Base-by-base conservation (phyloP, 1,140 invertebrate genomes). In the Leptopilina clavipes region DNA sequence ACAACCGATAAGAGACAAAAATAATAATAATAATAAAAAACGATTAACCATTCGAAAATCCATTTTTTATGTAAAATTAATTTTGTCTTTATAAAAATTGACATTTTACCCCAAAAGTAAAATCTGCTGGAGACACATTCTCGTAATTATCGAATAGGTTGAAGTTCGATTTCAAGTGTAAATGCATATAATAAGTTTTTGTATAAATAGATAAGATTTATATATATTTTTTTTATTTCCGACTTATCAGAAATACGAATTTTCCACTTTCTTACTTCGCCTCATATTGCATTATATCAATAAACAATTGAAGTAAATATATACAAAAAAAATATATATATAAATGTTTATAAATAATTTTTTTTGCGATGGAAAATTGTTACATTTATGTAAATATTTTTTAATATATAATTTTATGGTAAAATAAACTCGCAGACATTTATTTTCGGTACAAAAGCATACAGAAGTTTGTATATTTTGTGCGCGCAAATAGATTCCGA, bases 401-500 rank as follows among this genome's bases (percentile, higher is more conserved):
- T 52, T n/a, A 52, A 31, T 31, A 31, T 31, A 31, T 5, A 31
- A 31, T 31, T 2, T 5, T 31, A 17, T 17, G 8, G 48, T 52
- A 52, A 17, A 48, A 52, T 52, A 52, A 52, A 52, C 48, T 52
- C 6, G 14, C n/a, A n/a, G n/a, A n/a, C n/a, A 17, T 52, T 52
- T 52, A 52, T 52, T 52, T 52, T 52, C 5, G 5, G 25, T 5
- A 52, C 48, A 52, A 52, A 52, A 17, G 48, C 19, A 59, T 59
- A 56, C 0, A 22, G 18, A 17, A 19, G 25, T n/a, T 52, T 52
- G 17, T 1, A n/a, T 52, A 52, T 59, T 25, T 59, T 3, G 19
- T 31, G 56, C 19, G 22, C 22, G 56, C 56, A 59, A 59, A 59
- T 65, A 65, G 22, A 65, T 31, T 19, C 56, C 31, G 56, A 18